phyloP scores from a whole-genome alignment of 2,113 vertebrate species.

The Theropithecus gelada region DNA sequence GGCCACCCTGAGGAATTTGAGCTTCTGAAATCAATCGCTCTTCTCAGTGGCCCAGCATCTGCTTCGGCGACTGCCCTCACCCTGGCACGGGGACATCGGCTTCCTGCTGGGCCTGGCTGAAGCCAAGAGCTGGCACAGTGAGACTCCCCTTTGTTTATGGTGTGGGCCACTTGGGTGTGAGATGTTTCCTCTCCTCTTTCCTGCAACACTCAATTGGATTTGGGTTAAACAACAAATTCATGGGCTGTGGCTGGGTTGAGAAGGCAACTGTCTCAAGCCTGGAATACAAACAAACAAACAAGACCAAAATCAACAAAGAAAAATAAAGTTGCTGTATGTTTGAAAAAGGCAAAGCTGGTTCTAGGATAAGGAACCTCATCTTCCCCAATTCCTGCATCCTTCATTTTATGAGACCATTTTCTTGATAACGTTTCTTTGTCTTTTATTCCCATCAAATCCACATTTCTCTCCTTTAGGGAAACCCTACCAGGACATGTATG shows the following conservation, averaged over 20 bases:
- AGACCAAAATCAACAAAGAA: conserved; percentile 45
- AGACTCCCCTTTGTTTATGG: conserved; percentile 75
- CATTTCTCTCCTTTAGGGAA: not conserved
- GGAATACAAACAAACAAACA: conserved; percentile 17
- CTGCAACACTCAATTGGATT: conserved; percentile 62
- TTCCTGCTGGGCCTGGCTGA: conserved; percentile 68
- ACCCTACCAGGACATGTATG: not conserved
- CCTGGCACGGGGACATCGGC: conserved; percentile 58
- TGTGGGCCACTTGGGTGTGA: conserved; percentile 76
- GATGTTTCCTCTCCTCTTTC: conserved; percentile 75
- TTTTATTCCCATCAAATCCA: not conserved
- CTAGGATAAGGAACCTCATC: not conserved
- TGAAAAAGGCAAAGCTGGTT: not conserved
- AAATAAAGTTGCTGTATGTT: not conserved
- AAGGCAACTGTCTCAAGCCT: conserved; percentile 68
- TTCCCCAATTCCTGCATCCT: not conserved
- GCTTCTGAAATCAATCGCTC: conserved; percentile 70
- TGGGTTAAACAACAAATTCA: conserved; percentile 75
- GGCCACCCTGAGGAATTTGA: conserved; percentile 68
- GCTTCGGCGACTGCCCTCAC: conserved; percentile 49
- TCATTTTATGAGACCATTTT: not conserved
- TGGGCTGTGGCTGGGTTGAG: conserved; percentile 36
- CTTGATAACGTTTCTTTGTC: not conserved
- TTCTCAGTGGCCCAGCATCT: conserved; percentile 72
- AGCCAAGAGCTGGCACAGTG: conserved; percentile 78